Base-by-base conservation (phyloP, 2,888 invertebrate species). In the Cancer borealis region DNA sequence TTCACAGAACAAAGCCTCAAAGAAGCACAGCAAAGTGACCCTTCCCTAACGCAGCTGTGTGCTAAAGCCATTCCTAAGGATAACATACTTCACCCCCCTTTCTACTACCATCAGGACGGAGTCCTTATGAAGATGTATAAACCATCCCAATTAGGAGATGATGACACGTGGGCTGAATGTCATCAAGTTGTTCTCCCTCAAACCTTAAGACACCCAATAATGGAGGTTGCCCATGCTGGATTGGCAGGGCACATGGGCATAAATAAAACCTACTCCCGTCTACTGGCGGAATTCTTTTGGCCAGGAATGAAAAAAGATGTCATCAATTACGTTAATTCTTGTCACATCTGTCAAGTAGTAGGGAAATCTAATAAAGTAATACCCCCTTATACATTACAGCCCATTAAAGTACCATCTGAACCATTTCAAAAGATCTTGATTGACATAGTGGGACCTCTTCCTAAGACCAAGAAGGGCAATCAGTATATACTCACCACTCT, bases 251-350 rank as follows among this genome's bases (percentile, higher is more conserved):
- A 87, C 30, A 14, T 87, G 45, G 87, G 87, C 30, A 87, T n/a
- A n/a, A n/a, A n/a, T n/a, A 87, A 87, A 17, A 87, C 26, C 87
- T 87, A 30, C 21, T 39, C 45, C 3, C 26, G 45, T 6, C 30
- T 87, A 21, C 6, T 87, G 30, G 10, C 30, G 4, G 14, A 87
- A 26, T 39, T 88, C 17, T 91, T 30, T 14, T 91, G 91, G 91
- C 60, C 91, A 8, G 47, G 60, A 10, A 91, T 91, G 60, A 91
- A 91, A 39, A 91, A 79, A n/a, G 91, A 91, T 60, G 60, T 91
- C 14, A 26, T 60, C 6, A 60, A n/a, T 1, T 91, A n/a, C 60
- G 60, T 54, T 6, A 54, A 26, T 5, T 26, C 2, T 91, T 91
- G 91, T n/a, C 91, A 60, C 45, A n/a, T 60, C 4, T 91, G 91